phyloP scores from a whole-genome alignment of 2,797 vertebrate genomes.

The Holocentrus rufus region DNA sequence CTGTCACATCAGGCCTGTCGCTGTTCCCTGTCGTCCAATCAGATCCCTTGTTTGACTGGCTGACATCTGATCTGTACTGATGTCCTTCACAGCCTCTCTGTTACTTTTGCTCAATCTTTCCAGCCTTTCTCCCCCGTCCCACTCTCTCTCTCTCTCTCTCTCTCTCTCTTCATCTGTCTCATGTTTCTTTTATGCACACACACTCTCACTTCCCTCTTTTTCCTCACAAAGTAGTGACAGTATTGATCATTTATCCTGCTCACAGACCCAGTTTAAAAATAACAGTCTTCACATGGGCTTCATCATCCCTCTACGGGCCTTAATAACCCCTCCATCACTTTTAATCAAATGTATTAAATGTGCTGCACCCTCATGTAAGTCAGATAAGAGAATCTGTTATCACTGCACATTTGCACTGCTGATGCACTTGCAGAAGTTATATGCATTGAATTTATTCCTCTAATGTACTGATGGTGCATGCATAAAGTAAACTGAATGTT shows the following conservation, averaged over 20 bases:
- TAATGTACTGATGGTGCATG: no score
- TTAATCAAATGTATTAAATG: no score
- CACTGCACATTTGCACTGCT: no score
- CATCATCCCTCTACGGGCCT: constrained; percentile 20
- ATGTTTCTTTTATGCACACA: background rate
- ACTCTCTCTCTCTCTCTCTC: background rate
- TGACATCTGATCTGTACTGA: constrained; percentile 18
- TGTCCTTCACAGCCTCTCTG: constrained; percentile 37
- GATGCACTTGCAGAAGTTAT: no score
- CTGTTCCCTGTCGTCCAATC: background rate
- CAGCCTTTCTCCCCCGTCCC: constrained; percentile 22
- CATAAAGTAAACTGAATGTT: no score
- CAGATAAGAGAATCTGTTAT: no score
- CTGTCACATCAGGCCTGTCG: constrained; percentile 11
- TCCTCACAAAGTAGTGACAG: no score
- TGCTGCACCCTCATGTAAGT: no score
- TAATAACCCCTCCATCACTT: background rate
- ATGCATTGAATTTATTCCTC: no score
- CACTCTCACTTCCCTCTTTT: background rate
- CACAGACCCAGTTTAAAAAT: constrained; percentile 33
- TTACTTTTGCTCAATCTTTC: no score
- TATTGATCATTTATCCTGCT: background rate
- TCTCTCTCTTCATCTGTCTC: constrained; percentile 6
- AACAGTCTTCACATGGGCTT: constrained; percentile 44
- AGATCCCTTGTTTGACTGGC: background rate